Evolutionary conservation across 2,113 vertebrate genomes (phyloP).

Genomic region (Paratilapia polleni): DNA sequence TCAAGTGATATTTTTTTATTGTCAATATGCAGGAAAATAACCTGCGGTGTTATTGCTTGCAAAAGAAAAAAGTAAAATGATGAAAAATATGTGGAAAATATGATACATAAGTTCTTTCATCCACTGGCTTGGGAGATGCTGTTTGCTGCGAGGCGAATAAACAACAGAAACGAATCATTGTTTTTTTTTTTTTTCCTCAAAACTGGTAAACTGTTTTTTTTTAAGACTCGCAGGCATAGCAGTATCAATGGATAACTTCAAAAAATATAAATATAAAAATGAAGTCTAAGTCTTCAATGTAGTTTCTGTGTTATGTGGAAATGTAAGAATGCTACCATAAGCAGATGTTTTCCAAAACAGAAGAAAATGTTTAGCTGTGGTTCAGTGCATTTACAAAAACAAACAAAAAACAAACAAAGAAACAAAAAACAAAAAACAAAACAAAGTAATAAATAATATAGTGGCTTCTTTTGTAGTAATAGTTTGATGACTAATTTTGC

Average conservation of each 20-base stretch:
- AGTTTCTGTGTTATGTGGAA: background rate
- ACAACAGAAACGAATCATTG: slow-evolving; percentile 26
- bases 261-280: background rate
- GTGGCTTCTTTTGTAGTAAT: background rate
- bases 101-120: slow-evolving; percentile 10
- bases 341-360: background rate
- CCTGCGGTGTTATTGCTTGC: background rate
- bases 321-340: background rate
- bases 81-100: slow-evolving; percentile 1
- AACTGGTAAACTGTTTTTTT: background rate
- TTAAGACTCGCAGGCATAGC: background rate
- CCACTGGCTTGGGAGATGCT: background rate
- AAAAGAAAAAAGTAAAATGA: background rate
- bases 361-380: background rate
- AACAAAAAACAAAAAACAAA: background rate
- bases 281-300: background rate
- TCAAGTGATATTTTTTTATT: background rate
- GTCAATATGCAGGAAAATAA: background rate
- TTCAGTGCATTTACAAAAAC: background rate
- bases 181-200: slow-evolving; percentile 3
- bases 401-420: background rate
- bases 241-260: slow-evolving; percentile 1
- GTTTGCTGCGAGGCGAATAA: slow-evolving; percentile 30
- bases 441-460: background rate
- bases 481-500: background rate